Evolutionary conservation across 2,888 invertebrate genomes (phyloP).

Genomic region (Drosophila tripunctata): DNA sequence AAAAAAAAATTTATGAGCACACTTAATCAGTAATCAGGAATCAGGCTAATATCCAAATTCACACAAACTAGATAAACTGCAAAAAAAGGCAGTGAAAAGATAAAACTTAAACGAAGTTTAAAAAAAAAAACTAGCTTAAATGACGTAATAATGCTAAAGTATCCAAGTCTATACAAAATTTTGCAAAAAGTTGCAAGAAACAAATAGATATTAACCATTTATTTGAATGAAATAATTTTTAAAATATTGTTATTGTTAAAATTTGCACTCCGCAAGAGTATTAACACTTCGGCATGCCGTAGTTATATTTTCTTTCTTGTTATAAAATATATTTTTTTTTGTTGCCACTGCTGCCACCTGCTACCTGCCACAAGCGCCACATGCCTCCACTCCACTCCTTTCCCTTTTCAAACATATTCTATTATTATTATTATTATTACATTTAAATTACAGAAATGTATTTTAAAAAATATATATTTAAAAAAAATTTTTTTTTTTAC

Average conservation of each 20-base stretch:
- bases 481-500: slow-evolving; percentile 52
- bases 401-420: slow-evolving; percentile 29
- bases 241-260: neutral
- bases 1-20: too few species aligned
- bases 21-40: too few species aligned
- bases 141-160: too few species aligned
- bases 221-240: neutral
- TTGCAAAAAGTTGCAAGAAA: too few species aligned
- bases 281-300: neutral
- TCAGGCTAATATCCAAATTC: too few species aligned
- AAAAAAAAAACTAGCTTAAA: too few species aligned
- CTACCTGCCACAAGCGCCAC: slow-evolving; percentile 17
- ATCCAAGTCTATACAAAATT: too few species aligned
- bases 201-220: neutral
- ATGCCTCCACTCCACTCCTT: neutral
- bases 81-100: too few species aligned
- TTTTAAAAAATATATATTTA: slow-evolving; percentile 45
- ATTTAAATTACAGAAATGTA: slow-evolving; percentile 26
- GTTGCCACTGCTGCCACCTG: slow-evolving; percentile 27
- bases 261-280: neutral
- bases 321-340: slow-evolving; percentile 11
- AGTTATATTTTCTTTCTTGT: slow-evolving; percentile 1
- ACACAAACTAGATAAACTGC: too few species aligned
- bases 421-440: slow-evolving; percentile 19
- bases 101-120: too few species aligned